A percentile compares a stretch with the other conserved stretches of the same genome.
Evolutionary conservation across 2,113 vertebrate species (phyloP).

Genomic region (Notarius quadriscutis): DNA sequence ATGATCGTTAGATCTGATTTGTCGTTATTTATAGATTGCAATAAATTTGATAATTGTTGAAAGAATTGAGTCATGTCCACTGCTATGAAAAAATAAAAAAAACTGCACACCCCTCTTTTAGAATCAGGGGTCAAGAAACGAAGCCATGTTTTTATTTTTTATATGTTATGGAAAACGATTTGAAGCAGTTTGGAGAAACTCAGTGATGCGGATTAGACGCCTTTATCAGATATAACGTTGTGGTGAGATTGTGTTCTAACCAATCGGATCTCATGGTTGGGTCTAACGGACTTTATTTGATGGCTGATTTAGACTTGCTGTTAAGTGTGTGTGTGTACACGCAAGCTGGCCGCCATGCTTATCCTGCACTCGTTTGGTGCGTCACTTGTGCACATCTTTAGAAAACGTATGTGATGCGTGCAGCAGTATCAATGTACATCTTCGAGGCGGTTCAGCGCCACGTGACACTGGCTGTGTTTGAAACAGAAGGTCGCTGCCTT

Average conservation of each 20-base stretch:
- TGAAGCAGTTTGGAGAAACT: neutral
- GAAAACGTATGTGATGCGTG: neutral
- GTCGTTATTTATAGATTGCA: neutral
- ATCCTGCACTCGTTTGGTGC: neutral
- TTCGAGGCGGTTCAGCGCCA: neutral
- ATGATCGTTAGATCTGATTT: neutral
- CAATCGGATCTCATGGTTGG: neutral
- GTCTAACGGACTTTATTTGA: too few species aligned
- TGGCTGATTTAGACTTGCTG: neutral
- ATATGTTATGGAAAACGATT: neutral
- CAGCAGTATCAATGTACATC: too few species aligned
- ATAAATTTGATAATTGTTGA: neutral
- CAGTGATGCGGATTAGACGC: too few species aligned
- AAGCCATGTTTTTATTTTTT: neutral
- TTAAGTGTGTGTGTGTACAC: neutral
- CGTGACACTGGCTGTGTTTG: neutral
- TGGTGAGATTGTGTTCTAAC: neutral
- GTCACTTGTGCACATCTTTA: neutral
- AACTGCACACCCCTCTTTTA: neutral
- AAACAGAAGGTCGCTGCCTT: too few species aligned
- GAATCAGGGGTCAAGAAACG: neutral
- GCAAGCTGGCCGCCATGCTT: too few species aligned
- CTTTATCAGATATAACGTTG: neutral
- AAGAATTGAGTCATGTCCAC: too few species aligned
- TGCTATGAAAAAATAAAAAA: neutral